Evolutionary conservation across 2,113 vertebrate species (phyloP), one percentile per base, ranked within the genome.

Genomic region (Helogale parvula): DNA sequence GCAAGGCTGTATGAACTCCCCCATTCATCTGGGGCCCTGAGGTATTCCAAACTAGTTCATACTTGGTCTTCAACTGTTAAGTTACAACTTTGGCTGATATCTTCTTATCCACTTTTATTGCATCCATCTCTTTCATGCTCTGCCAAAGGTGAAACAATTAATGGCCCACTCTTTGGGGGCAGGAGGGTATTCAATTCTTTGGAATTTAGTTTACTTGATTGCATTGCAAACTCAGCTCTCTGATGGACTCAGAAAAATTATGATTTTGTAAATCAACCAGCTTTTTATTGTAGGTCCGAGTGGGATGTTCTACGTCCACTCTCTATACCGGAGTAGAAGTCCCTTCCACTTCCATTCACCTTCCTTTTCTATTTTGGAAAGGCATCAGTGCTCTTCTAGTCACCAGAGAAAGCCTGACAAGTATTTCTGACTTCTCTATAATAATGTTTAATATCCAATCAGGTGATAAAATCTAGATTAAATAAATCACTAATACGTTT

Each of bases 61-160:
- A 76, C 5, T 41, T 76, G 27, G 69, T 66, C 57, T 87, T 95
- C 68, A 92, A 76, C 14, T 45, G 95, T 76, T 76, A 35, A 93
- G 38, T 83, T 88, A 79, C 81, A 92, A 60, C 17, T 68, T 77
- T 63, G 69, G 31, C 23, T 21, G 15, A 52, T 76, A 82, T 76
- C 25, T 74, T 91, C 71, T 95, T 50, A 80, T 5, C 15, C 33
- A 57, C 52, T 87, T 79, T 81, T 45, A 63, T 13, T 25, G 57
- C 23, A 92, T 4, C 9, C 38, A 74, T 54, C 41, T 93, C 74
- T 87, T 60, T 88, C n/a, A 3, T 63, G 16, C 25, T 50, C 47
- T 84, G 41, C 19, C 38, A 80, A 95, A 89, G 47, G n/a, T 76
- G 33, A 96, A 96, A 72, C n/a, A 93, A 95, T 90, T 79, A 54